Conservation (phyloP, 2,113 vertebrate species). For the Dasyornis broadbenti region DNA sequence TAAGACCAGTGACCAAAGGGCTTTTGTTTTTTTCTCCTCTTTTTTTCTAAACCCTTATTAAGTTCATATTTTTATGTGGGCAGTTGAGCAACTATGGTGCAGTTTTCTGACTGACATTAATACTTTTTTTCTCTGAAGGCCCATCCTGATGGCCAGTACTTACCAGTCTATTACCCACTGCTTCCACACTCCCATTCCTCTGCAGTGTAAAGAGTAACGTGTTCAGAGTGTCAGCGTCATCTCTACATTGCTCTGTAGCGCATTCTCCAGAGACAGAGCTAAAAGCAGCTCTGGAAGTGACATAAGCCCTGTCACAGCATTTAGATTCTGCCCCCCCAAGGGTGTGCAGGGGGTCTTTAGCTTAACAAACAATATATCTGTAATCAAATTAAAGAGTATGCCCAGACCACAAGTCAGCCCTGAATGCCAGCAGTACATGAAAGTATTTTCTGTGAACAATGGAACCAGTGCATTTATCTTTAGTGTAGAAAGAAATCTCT, state of each 20-base stretch:
- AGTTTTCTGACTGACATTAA: neutral
- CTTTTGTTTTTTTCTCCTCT: neutral
- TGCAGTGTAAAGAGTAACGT: neutral
- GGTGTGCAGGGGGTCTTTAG: neutral
- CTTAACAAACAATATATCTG: neutral
- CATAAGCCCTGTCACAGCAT: neutral
- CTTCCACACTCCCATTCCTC: neutral
- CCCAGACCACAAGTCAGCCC: neutral
- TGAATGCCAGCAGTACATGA: neutral
- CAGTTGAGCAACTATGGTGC: neutral
- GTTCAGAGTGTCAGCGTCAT: neutral
- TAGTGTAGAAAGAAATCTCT: neutral
- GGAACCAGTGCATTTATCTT: neutral
- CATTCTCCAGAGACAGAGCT: neutral
- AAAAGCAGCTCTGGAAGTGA: neutral
- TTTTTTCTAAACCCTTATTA: neutral
- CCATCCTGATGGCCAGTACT: neutral
- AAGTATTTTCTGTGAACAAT: neutral
- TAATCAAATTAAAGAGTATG: neutral
- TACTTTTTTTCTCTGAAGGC: neutral
- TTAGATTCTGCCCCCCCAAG: neutral
- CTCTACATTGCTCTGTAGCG: neutral
- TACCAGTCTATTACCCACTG: neutral
- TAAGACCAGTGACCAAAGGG: neutral
- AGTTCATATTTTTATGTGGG: neutral